Percentiles rank a stretch among this genome's conserved stretches.
These are phyloP conservation scores for Pollenia angustigena DNA, from an alignment of 2,888 invertebrate genomes.

Conservation along the genomic window DNA sequence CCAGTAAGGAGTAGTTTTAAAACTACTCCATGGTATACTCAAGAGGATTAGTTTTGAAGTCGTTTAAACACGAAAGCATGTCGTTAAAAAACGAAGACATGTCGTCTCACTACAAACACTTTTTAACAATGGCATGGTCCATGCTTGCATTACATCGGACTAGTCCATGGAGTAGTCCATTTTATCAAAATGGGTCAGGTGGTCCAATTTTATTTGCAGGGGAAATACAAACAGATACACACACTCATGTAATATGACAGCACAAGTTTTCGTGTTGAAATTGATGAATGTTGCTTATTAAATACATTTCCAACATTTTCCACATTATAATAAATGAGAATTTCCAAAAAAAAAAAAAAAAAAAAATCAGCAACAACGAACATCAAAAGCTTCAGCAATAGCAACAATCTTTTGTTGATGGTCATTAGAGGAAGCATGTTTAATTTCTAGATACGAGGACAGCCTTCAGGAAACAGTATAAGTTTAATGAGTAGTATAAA, in stretches of 20 bases:
- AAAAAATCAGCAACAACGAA: background rate
- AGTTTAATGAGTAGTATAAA: background rate
- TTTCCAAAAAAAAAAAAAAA: background rate
- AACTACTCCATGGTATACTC: no score
- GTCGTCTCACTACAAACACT: no score
- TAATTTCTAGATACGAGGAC: background rate
- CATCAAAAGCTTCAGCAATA: background rate
- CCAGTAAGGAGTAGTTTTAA: no score
- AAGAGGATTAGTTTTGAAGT: no score
- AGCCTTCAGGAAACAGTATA: background rate
- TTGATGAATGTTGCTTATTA: slow-evolving; percentile 63
- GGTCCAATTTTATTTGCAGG: no score
- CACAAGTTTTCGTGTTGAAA: slow-evolving; percentile 52
- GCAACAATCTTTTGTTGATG: slow-evolving; percentile 17
- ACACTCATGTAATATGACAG: slow-evolving; percentile 35
- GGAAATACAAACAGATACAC: no score
- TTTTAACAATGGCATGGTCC: no score
- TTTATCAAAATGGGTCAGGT: no score
- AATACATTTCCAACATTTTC: slow-evolving; percentile 50
- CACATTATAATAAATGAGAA: slow-evolving; percentile 23
- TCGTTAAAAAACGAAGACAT: no score
- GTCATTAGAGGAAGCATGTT: slow-evolving; percentile 5
- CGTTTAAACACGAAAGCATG: no score
- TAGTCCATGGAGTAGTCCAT: no score
- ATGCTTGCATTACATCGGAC: no score